Percentiles rank a stretch among this genome's conserved stretches.
Conservation (phyloP, 1,140 invertebrate species). For the Lepidostoma basale region DNA sequence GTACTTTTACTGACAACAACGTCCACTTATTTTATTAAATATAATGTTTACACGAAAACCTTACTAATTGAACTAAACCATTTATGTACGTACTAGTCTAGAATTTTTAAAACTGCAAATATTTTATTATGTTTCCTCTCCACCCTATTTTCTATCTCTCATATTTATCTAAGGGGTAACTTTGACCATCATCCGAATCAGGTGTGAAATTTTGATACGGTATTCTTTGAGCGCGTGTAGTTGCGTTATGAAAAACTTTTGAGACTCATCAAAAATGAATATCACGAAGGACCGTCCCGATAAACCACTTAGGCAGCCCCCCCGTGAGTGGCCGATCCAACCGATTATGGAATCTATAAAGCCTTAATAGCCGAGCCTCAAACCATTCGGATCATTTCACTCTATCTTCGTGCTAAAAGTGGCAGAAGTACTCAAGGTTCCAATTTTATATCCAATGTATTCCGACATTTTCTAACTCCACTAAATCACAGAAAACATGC, state of each 20-base stretch:
- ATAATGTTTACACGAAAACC: no score
- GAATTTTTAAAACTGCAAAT: no score
- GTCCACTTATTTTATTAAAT: no score
- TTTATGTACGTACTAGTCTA: no score
- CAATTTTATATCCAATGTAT: background rate
- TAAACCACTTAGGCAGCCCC: slow-evolving; percentile 10
- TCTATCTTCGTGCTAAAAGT: slow-evolving; percentile 9
- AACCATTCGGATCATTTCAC: slow-evolving; percentile 11
- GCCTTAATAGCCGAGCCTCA: slow-evolving; percentile 30
- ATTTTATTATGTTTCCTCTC: no score
- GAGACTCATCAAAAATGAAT: slow-evolving; percentile 17
- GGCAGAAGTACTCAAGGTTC: background rate
- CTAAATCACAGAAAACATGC: no score
- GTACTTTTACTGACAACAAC: no score
- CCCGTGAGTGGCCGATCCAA: background rate
- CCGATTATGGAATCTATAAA: slow-evolving; percentile 37
- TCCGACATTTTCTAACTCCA: no score
- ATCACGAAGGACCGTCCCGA: background rate
- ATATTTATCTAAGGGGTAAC: background rate
- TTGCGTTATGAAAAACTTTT: background rate
- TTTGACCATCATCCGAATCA: background rate
- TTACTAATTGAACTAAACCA: no score
- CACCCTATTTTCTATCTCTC: no score
- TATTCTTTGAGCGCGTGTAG: no score
- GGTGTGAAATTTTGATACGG: background rate